Evolutionary conservation across 53 echinoderm and acorn worm species (phyloP).

Genomic region (Holothuria scabra): DNA sequence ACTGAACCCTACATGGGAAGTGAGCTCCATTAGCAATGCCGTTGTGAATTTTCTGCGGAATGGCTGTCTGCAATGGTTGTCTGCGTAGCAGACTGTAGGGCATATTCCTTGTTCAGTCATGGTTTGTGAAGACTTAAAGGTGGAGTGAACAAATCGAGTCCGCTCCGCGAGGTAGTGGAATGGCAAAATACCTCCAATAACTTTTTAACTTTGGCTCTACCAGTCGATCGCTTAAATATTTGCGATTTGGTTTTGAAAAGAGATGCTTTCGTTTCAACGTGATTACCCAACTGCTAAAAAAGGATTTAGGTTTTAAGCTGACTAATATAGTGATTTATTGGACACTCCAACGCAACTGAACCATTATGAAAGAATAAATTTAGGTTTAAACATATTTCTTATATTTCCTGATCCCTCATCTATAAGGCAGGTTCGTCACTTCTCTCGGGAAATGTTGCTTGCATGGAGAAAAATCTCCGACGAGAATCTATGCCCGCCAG

Average conservation of each 20-base stretch:
- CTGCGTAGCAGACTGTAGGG: too few species aligned
- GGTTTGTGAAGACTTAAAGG: too few species aligned
- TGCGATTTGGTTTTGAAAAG: neutral
- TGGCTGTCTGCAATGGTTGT: too few species aligned
- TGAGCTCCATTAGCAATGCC: neutral
- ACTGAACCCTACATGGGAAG: conserved; percentile 15
- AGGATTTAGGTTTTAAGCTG: neutral
- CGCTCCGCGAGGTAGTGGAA: too few species aligned
- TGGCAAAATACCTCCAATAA: neutral
- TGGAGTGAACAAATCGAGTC: too few species aligned
- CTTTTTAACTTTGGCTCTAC: neutral
- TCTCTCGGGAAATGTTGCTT: neutral
- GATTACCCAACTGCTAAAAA: neutral
- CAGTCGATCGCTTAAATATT: neutral
- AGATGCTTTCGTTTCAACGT: conserved; percentile 18
- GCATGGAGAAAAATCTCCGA: neutral
- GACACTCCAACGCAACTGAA: too few species aligned
- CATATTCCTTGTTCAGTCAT: too few species aligned
- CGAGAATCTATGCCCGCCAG: neutral
- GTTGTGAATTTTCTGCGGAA: conserved; percentile 27
- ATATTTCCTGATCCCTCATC: neutral
- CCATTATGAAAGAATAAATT: conserved; percentile 27
- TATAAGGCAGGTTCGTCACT: too few species aligned
- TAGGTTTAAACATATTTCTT: conserved; percentile 17
- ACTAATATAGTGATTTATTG: conserved; percentile 1